These are phyloP conservation scores for Elephas maximus DNA, from an alignment of 2,113 vertebrate genomes.

Conservation along the genomic window DNA sequence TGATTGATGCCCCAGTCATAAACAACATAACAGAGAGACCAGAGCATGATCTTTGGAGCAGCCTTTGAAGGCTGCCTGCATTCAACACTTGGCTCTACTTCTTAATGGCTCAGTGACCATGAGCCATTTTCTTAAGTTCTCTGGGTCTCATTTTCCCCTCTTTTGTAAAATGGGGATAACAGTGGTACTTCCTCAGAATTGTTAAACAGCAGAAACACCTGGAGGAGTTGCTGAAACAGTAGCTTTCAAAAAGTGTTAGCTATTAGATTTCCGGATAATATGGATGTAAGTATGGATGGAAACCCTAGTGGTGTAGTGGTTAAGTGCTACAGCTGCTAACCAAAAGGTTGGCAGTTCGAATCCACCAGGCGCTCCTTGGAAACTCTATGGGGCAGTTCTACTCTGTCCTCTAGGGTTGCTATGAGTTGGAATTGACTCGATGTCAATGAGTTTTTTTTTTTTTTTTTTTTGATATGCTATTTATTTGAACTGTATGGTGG, in stretches of 20 bases:
- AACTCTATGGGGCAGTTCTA: too few species aligned
- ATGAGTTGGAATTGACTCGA: too few species aligned
- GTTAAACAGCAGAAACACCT: background rate
- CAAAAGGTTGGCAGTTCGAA: too few species aligned
- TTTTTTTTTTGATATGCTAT: background rate
- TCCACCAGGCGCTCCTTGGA: too few species aligned
- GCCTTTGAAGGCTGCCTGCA: background rate
- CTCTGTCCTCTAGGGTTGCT: too few species aligned
- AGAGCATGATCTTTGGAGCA: background rate
- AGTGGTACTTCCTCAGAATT: background rate
- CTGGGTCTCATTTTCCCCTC: background rate
- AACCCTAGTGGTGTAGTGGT: too few species aligned
- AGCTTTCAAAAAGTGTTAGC: background rate
- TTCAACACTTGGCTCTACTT: background rate
- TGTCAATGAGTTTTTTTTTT: too few species aligned
- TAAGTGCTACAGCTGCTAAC: too few species aligned
- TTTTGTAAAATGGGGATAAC: background rate
- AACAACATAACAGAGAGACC: background rate
- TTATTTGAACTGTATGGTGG: background rate
- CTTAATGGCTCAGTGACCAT: background rate
- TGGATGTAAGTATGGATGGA: too few species aligned
- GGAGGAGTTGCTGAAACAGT: background rate
- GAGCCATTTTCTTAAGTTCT: constrained; percentile 41
- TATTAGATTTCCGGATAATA: background rate
- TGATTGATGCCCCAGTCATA: background rate